Evolutionary conservation across 1,140 invertebrate genomes (phyloP), one percentile per base, ranked within the genome.

Genomic region (Rhyacophila brunnea): DNA sequence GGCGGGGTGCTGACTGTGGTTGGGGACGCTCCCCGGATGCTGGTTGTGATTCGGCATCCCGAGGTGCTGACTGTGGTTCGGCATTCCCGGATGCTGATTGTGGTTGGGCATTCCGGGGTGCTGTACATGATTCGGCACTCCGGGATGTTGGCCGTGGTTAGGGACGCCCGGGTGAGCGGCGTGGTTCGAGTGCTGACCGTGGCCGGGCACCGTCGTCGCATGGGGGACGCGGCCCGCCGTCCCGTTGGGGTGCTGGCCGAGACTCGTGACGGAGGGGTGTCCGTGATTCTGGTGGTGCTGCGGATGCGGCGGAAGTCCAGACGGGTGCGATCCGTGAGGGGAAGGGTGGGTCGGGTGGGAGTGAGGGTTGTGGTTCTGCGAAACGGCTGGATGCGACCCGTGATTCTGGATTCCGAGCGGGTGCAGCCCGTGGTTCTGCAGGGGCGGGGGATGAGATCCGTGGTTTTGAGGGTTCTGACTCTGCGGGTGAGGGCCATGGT

Each of bases 401-500:
- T 58, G 55, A 19, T 32, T 15, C n/a, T 44, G 50, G 14, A 58
- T 7, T 23, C 20, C 23, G 23, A 28, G 58, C 19, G 51, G 68
- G 42, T 71, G 71, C 18, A 71, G 67, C 19, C 32, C 28, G 45
- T 64, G 56, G 18, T 44, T 15, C 6, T 62, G 64, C 34, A 62
- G 64, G 14, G 62, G 20, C 23, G 40, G 38, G 7, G 55, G 48
- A 48, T 58, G 58, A 4, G 65, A 45, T 13, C 50, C 35, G 73
- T 74, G 74, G 62, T 79, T 77, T 64, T 53, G 78, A 68, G 72
- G 73, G 70, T 68, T 77, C 72, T 28, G 23, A 28, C 23, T 28
- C 64, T 74, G 77, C 74, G 78, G 75, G 70, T 78, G 77, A 51
- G 78, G 75, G 63, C 71, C 74, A 68, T 78, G 71, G 43, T 76